Evolutionary conservation across 1,140 invertebrate species (phyloP), one percentile per base, ranked within the genome.

Genomic region (Drosophila rhopaloa): DNA sequence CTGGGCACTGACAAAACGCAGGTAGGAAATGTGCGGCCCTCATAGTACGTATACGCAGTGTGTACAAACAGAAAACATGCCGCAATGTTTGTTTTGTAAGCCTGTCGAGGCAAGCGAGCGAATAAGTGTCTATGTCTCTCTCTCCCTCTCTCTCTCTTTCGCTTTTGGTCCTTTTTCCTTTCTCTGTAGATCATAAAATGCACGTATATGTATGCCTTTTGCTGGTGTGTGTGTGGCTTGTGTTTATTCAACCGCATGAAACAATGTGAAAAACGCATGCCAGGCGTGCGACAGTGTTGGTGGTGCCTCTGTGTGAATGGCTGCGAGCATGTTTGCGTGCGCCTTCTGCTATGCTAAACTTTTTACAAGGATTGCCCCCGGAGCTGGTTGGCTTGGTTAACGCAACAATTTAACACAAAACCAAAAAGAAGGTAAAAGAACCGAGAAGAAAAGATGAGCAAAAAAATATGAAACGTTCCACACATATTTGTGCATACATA

Each of bases 81-180:
- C 83, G 83, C 84, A 89, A 86, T 86, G 83, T 86, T 86, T 86
- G 86, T 88, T 88, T 83, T 88, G 79, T 77, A 89, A 88, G 83
- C 84, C 79, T 83, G 83, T 72, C 79, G 82, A 83, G 83, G 83
- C 83, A 86, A 86, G 76, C 84, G 79, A 86, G 83, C 82, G 82
- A 76, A 86, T 88, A 88, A 85, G 83, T 86, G 83, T 72, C 82
- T 62, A 24, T 70, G 38, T 75, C 14, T 56, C 29, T 43, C 32
- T 58, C 35, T 54, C 37, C 48, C 40, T 27, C 56, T 24, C 10
- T 7, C 29, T 53, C 38, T 32, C 38, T 38, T 24, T 63, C 11
- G 40, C 43, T 47, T 24, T 47, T 47, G 19, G 44, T 47, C 47
- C 61, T 56, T 76, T 58, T 53, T 47, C 47, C 61, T 56, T 76